Conservation (phyloP, 1,140 invertebrate genomes). For the Ostrea edulis region DNA sequence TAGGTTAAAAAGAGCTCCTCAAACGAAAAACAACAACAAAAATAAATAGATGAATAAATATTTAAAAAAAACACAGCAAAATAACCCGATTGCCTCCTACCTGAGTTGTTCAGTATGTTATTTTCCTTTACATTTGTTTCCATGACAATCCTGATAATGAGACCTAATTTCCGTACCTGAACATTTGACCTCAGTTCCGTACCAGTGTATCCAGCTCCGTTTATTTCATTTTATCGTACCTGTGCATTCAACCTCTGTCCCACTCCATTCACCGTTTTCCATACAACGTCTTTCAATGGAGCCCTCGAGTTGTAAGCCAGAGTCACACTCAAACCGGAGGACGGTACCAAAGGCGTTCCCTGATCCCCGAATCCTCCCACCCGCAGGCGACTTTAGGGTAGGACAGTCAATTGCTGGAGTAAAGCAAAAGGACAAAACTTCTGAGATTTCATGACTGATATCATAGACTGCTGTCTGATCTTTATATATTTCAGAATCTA, state of each 20-base stretch:
- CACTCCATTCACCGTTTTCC: conserved; percentile 95
- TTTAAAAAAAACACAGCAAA: no score
- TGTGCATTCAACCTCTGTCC: conserved; percentile 91
- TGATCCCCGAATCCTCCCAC: conserved; percentile 94
- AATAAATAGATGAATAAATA: no score
- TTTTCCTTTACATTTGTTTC: no score
- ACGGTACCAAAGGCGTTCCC: conserved; percentile 96
- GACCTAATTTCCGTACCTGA: no score
- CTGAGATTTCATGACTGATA: background rate
- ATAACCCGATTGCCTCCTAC: conserved; percentile 23
- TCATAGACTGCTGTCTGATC: background rate
- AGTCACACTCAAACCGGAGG: conserved; percentile 95
- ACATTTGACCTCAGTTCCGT: no score
- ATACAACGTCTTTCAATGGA: conserved; percentile 92
- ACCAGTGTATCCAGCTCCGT: background rate
- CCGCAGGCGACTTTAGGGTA: conserved; percentile 90
- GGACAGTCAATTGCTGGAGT: conserved; percentile 91
- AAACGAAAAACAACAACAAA: no score
- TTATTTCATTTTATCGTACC: conserved; percentile 81
- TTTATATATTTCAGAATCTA: background rate
- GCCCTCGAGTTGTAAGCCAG: conserved; percentile 93
- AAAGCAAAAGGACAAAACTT: background rate
- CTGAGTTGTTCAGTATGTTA: background rate
- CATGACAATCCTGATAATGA: no score
- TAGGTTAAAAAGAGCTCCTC: no score